Percentiles rank a stretch among this genome's conserved stretches.
Conservation (phyloP, 2,888 invertebrate species). For the Clanis bilineata region DNA sequence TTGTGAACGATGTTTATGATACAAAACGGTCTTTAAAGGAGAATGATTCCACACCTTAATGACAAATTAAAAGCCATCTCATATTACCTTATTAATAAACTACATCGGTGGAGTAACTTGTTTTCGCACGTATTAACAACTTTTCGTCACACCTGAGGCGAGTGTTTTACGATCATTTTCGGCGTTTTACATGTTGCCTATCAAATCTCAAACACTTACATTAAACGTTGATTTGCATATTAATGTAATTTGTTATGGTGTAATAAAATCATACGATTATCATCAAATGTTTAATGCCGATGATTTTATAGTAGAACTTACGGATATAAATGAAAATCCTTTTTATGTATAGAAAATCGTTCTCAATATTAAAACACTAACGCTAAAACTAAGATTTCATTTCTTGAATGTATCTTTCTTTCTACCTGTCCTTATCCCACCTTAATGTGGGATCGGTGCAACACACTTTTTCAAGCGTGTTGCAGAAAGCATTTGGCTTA, state of each 20-base stretch:
- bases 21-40: constrained; percentile 12
- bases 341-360: no score
- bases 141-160: constrained; percentile 39
- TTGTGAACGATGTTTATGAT: constrained; percentile 14
- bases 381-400: no score
- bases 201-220: constrained; percentile 12
- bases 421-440: no score
- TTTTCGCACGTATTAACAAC: constrained; percentile 30
- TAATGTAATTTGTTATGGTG: constrained; percentile 15
- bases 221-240: constrained; percentile 17
- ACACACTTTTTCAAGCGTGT: no score
- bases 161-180: constrained; percentile 27
- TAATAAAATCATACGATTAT: constrained; percentile 5
- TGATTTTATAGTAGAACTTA: background rate
- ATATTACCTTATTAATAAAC: constrained; percentile 26
- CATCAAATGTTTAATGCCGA: constrained; percentile 11
- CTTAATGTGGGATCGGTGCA: no score
- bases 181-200: constrained; percentile 18
- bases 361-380: no score
- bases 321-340: background rate
- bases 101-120: constrained; percentile 25
- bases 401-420: no score
- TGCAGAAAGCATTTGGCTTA: no score
- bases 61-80: constrained; percentile 33
- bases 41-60: constrained; percentile 18